Evolutionary conservation across 2,888 invertebrate species (phyloP), one percentile per base, ranked within the genome.

Genomic region (Cantharis flavilabris): DNA sequence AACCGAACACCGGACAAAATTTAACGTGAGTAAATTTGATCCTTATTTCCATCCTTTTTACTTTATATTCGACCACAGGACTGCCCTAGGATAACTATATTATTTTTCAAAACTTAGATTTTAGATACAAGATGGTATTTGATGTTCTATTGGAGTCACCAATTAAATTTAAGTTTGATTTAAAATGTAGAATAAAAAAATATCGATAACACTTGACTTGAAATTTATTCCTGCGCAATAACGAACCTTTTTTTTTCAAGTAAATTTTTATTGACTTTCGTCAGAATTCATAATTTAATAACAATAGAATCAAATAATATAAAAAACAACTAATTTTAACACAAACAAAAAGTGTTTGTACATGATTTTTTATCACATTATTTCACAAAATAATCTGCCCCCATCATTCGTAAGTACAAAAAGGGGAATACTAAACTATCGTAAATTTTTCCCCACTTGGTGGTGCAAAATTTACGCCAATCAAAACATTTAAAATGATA

Each of bases 371-470:
- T 49, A 49, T 49, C 49, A 49, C 49, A 49, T 49, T 49, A 49
- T 49, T 49, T 49, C 49, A 49, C n/a, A 49, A 49, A 49, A 49
- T 49, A 49, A 49, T 49, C 49, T 1, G 49, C 49, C 49, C 28
- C 49, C 33, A 49, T 49, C 7, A n/a, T 49, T 49, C 9, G n/a
- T 49, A 49, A 49, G 9, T 49, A 49, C 49, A n/a, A 49, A 49
- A 49, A n/a, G 94, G 49, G 49, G n/a, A 49, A 49, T 49, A 49
- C n/a, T 49, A n/a, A 49, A 49, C n/a, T n/a, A 49, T n/a, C 2
- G 49, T n/a, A n/a, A n/a, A 49, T 49, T 49, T 49, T n/a, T 49
- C n/a, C n/a, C 49, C n/a, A 49, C 49, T n/a, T n/a, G 5, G 49
- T n/a, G 49, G 49, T 49, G 7, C n/a, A n/a, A 49, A 49, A 33